Conservation (phyloP, 2,113 vertebrate genomes). For the Cyprinodon tularosa region DNA sequence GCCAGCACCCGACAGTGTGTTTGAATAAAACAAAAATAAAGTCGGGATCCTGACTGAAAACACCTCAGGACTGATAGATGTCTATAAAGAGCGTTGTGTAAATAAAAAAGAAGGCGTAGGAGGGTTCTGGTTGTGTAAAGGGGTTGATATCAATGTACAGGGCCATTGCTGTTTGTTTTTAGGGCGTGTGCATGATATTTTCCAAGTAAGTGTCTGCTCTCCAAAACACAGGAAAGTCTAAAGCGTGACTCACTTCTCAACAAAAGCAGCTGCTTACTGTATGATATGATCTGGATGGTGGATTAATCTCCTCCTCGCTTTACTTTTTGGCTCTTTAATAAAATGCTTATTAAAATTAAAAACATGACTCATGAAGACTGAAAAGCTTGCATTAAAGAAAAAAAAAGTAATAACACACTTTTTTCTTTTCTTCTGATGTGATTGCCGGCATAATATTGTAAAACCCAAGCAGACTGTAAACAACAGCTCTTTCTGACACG, state of each 20-base stretch:
- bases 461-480: slow-evolving; percentile 77
- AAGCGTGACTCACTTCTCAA: slow-evolving; percentile 77
- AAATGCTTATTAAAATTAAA: slow-evolving; percentile 66
- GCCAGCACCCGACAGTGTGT: slow-evolving; percentile 1
- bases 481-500: slow-evolving; percentile 76
- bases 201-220: slow-evolving; percentile 75
- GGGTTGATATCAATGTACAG: slow-evolving; percentile 65
- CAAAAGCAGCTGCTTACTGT: slow-evolving; percentile 78
- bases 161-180: slow-evolving; percentile 76
- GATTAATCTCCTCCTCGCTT: slow-evolving; percentile 50
- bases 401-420: slow-evolving; percentile 41
- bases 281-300: slow-evolving; percentile 67
- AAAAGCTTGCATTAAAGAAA: slow-evolving; percentile 54
- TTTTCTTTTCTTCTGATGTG: slow-evolving; percentile 49
- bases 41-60: slow-evolving; percentile 16
- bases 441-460: slow-evolving; percentile 70
- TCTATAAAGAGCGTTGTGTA: slow-evolving; percentile 38
- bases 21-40: slow-evolving; percentile 7
- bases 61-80: slow-evolving; percentile 20
- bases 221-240: slow-evolving; percentile 76
- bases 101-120: slow-evolving; percentile 51
- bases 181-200: slow-evolving; percentile 75
- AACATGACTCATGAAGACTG: slow-evolving; percentile 61
- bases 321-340: slow-evolving; percentile 61
- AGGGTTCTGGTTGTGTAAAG: slow-evolving; percentile 43